Evolutionary conservation across 2,113 vertebrate species (phyloP).

Genomic region (Nymphicus hollandicus): DNA sequence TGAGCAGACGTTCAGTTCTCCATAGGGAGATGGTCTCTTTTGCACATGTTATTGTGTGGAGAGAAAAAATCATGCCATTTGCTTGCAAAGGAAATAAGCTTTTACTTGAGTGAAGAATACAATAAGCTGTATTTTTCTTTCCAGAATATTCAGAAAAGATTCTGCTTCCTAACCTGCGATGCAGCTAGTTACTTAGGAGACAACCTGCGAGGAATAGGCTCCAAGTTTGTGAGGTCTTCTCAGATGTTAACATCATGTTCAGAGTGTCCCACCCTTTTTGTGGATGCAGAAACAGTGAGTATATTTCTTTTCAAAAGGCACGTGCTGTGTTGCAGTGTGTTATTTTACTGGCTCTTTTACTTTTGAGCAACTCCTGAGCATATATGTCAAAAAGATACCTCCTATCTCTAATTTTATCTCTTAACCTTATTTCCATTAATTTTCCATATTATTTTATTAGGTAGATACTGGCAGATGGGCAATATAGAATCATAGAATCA

Average conservation of each 20-base stretch:
- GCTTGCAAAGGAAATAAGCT: background rate
- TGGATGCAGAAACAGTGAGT: slow-evolving; percentile 96
- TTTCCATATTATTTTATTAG: background rate
- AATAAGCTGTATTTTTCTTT: slow-evolving; percentile 40
- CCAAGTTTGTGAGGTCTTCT: slow-evolving; percentile 95
- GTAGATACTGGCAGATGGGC: background rate
- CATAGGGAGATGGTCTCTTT: background rate
- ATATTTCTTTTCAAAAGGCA: background rate
- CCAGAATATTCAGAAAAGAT: slow-evolving; percentile 96
- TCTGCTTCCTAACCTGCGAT: slow-evolving; percentile 93
- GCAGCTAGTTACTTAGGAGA: slow-evolving; percentile 94
- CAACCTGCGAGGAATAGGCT: slow-evolving; percentile 91
- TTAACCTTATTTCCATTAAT: background rate
- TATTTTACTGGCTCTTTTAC: background rate
- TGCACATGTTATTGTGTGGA: background rate
- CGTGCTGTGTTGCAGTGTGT: background rate
- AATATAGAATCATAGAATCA: background rate
- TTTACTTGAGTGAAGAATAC: background rate
- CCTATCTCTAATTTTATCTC: background rate
- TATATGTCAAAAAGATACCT: background rate
- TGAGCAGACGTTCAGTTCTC: background rate
- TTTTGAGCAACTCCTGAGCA: background rate
- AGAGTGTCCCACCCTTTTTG: slow-evolving; percentile 94
- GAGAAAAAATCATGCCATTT: background rate
- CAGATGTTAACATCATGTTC: slow-evolving; percentile 94